Base-by-base conservation (phyloP, 2,113 vertebrate genomes). In the Mionectes macconnelli region DNA sequence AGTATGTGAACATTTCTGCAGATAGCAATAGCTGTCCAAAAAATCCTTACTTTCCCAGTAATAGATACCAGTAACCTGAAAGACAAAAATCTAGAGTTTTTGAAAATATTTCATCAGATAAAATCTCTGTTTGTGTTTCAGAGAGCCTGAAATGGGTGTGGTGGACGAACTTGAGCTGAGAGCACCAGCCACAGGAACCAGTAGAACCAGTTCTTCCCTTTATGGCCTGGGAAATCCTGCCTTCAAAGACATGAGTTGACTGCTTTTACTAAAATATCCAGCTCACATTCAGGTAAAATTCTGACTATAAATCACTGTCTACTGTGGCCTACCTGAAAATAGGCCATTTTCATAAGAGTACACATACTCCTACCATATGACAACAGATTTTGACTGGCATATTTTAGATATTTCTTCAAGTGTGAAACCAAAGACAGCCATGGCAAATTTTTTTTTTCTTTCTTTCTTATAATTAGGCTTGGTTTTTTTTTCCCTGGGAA, bases 161-260 rank as follows among this genome's bases (percentile, higher is more conserved):
- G 96, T 86, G 33, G 45, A 89, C n/a, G 70, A 14, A 10, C 8
- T 30, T 0, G 45, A 74, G 39, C 63, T 85, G 84, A 93, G 47
- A 87, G 78, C 68, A 77, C 63, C 59, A 88, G 79, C 83, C 72
- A 2, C 82, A 90, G 60, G 52, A 97, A 97, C 96, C 87, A 59
- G 94, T 33, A 86, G 64, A 96, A 96, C 94, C 95, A 83, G 94
- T 95, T 94, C 53, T 92, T 90, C 55, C 33, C 69, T 52, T 25
- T 31, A 62, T 37, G 62, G 89, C 50, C 87, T 96, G 93, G 87
- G 85, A 96, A 96, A 93, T 86, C 79, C 33, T 93, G 56, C 83
- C 72, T 96, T 96, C 95, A 96, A 88, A 96, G 94, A 14, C 92
- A 74, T 49, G 63, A 88, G 63, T 80, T 76, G 59, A 88, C 76